Percentiles rank a stretch among this genome's conserved stretches.
Conservation (phyloP, 1,140 invertebrate genomes). For the Psix sp. region DNA sequence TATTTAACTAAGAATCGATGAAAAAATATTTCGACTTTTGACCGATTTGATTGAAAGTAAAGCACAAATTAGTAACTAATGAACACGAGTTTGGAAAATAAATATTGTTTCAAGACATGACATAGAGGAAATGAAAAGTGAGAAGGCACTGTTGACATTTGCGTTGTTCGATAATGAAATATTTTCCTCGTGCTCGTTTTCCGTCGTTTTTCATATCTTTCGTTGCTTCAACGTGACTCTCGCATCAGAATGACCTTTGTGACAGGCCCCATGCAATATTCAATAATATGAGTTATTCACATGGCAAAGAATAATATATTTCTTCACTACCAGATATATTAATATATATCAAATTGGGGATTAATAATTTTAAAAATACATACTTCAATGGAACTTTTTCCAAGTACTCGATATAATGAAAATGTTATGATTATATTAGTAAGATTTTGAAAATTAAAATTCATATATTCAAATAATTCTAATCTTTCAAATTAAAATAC, state of each 20-base stretch:
- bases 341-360: no score
- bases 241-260: slow-evolving; percentile 14
- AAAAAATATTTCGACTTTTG: not conserved
- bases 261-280: slow-evolving; percentile 32
- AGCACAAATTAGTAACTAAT: slow-evolving; percentile 63
- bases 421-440: no score
- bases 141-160: slow-evolving; percentile 21
- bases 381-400: no score
- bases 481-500: no score
- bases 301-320: slow-evolving; percentile 11
- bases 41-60: not conserved
- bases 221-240: slow-evolving; percentile 21
- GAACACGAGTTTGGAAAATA: slow-evolving; percentile 51
- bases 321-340: slow-evolving; percentile 1
- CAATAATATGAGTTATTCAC: slow-evolving; percentile 31
- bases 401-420: no score
- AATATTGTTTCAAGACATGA: slow-evolving; percentile 55
- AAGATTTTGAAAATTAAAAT: no score
- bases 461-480: no score
- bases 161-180: slow-evolving; percentile 67
- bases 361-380: no score
- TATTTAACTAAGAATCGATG: no score
- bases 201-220: slow-evolving; percentile 26
- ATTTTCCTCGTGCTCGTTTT: slow-evolving; percentile 56
- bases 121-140: slow-evolving; percentile 54